Evolutionary conservation across 2,113 vertebrate species (phyloP).

Genomic region (Ammospiza nelsoni): DNA sequence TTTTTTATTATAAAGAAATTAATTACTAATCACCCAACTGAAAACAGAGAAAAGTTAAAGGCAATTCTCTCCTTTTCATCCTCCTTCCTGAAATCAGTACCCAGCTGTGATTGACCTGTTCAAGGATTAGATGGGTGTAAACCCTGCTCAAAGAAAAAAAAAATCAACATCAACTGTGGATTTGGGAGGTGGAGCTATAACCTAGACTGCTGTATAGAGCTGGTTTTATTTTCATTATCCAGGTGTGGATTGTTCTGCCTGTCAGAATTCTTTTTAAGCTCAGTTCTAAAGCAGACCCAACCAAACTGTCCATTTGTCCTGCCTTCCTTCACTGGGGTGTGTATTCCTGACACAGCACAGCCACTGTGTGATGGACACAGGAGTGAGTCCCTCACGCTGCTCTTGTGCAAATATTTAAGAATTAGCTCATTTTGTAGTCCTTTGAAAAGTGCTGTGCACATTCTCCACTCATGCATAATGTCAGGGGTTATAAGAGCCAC

Average conservation of each 20-base stretch:
- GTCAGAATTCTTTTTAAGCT: neutral
- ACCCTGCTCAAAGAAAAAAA: neutral
- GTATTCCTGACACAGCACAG: neutral
- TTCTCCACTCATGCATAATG: neutral
- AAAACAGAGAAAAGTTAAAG: neutral
- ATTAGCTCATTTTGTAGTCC: neutral
- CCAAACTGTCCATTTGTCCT: neutral
- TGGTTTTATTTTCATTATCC: neutral
- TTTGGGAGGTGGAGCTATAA: neutral
- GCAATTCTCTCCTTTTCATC: neutral
- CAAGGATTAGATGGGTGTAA: neutral
- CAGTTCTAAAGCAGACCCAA: neutral
- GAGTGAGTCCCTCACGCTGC: neutral
- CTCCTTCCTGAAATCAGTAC: neutral
- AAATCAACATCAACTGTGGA: neutral
- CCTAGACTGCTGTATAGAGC: neutral
- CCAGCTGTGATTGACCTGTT: neutral
- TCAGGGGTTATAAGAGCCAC: neutral
- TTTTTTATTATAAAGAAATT: slow-evolving; percentile 24
- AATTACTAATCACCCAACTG: slow-evolving; percentile 4
- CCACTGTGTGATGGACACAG: neutral
- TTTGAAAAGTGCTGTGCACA: neutral
- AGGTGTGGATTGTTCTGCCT: neutral
- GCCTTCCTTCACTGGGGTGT: neutral
- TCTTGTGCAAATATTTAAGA: neutral